Percentiles rank a stretch among this genome's conserved stretches.
These are phyloP conservation scores for Ceratothoa steindachneri DNA, from an alignment of 2,888 invertebrate genomes.

Conservation along the genomic window DNA sequence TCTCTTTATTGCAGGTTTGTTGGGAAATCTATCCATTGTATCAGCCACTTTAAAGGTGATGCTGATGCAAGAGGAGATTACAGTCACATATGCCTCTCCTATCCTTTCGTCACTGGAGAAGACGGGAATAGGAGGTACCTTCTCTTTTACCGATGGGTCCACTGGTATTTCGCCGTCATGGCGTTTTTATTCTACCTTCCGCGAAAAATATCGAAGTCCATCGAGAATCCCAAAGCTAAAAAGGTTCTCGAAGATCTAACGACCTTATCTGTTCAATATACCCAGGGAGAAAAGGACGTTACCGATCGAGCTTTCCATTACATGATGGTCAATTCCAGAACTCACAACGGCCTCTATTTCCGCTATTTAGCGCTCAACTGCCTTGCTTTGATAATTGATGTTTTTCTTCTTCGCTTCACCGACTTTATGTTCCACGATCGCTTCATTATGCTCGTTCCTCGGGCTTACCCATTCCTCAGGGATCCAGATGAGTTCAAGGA, in stretches of 20 bases:
- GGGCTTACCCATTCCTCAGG: conserved; percentile 36
- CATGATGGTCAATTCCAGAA: conserved; percentile 37
- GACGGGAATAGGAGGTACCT: conserved; percentile 26
- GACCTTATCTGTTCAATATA: conserved; percentile 27
- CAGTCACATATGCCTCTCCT: conserved; percentile 45
- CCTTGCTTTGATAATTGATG: conserved; percentile 35
- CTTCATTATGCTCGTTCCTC: conserved; percentile 32
- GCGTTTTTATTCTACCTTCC: conserved; percentile 40
- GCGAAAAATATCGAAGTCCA: conserved; percentile 38
- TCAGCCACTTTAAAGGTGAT: conserved; percentile 45
- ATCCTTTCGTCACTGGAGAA: conserved; percentile 30
- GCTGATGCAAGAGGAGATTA: conserved; percentile 41
- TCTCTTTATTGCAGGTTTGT: conserved; percentile 34
- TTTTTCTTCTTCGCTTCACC: conserved; percentile 35
- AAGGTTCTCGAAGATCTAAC: conserved; percentile 44
- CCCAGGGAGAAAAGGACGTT: conserved; percentile 28
- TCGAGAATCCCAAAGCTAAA: conserved; percentile 42
- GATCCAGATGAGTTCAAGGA: conserved; percentile 40
- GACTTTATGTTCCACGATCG: conserved; percentile 41
- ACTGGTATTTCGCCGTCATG: conserved; percentile 34
- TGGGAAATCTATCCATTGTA: conserved; percentile 43
- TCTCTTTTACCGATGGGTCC: conserved; percentile 44
- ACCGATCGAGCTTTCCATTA: conserved; percentile 33
- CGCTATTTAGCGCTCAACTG: conserved; percentile 33
- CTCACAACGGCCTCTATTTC: conserved; percentile 44